Conservation (phyloP, 2,113 vertebrate species). For the Ochotona princeps region DNA sequence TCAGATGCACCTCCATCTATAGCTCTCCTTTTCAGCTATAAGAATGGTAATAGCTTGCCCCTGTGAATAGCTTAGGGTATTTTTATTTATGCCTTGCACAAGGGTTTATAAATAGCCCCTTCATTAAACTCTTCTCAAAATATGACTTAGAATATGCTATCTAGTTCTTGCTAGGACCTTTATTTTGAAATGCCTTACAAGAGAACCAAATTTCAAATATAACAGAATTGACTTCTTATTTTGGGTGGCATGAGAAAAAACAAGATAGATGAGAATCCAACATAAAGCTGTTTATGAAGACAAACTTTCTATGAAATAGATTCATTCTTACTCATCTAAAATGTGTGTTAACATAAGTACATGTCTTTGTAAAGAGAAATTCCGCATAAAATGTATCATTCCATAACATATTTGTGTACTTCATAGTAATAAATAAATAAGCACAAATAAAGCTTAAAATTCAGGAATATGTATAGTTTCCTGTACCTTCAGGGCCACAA, state of each 20-base stretch:
- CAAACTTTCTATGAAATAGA: background rate
- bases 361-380: background rate
- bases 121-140: background rate
- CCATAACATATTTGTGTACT: background rate
- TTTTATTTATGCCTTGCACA: background rate
- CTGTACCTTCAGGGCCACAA: background rate
- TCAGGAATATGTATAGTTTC: background rate
- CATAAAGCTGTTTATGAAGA: background rate
- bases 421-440: background rate
- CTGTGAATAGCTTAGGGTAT: background rate
- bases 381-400: background rate
- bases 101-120: background rate
- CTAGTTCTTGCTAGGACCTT: background rate
- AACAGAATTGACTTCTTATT: background rate
- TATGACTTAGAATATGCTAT: background rate
- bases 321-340: background rate
- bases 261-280: background rate
- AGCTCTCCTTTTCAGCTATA: background rate
- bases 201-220: background rate
- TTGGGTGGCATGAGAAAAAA: background rate
- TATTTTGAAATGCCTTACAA: background rate
- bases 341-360: background rate
- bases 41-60: background rate
- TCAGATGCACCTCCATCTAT: background rate
- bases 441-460: background rate